phyloP scores from a whole-genome alignment of 2,888 invertebrate species.

The Pelosia muscerda region DNA sequence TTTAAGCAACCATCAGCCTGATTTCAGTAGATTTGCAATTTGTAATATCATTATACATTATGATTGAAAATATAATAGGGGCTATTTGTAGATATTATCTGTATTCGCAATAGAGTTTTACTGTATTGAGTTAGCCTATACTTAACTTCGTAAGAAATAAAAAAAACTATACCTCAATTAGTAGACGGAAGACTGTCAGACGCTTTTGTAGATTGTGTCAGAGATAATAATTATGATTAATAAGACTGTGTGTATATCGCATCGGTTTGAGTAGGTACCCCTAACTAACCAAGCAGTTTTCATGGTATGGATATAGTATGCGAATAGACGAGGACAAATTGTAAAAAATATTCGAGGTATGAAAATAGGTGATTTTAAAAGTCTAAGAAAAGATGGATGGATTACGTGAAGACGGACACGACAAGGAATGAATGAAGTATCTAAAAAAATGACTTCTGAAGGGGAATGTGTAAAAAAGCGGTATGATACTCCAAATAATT shows the following conservation, averaged over 20 bases:
- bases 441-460: neutral
- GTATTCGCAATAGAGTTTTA: neutral
- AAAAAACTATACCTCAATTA: neutral
- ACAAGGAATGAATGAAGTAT: neutral
- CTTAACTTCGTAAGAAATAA: neutral
- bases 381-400: neutral
- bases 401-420: neutral
- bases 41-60: conserved; percentile 9
- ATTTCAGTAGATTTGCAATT: conserved; percentile 21
- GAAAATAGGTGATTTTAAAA: too few species aligned
- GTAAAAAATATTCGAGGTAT: neutral
- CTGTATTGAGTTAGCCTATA: neutral
- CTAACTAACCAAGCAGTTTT: neutral
- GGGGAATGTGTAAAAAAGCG: neutral
- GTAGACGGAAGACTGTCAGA: neutral
- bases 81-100: conserved; percentile 6
- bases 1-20: conserved; percentile 30
- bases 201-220: conserved; percentile 6
- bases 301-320: neutral
- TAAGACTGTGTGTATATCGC: conserved; percentile 9
- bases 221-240: conserved; percentile 11
- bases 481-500: neutral
- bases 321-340: neutral
- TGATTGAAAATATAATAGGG: conserved; percentile 16
- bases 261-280: neutral